These are phyloP conservation scores for Lycopodina hypogea DNA, from an alignment of 37 sponge, comb jelly and placozoan genomes.

Conservation along the genomic window DNA sequence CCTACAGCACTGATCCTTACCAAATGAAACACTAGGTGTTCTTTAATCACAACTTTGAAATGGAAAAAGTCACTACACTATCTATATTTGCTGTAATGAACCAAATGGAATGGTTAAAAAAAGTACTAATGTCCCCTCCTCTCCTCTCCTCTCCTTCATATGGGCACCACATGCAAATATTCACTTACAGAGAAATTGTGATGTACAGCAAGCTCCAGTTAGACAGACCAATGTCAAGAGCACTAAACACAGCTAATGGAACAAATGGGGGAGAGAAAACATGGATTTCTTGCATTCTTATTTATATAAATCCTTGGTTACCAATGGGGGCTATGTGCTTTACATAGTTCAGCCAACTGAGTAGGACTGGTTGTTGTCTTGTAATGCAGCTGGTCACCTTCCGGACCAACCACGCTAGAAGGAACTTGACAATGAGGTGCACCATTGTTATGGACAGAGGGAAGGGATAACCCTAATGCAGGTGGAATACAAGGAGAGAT, in stretches of 20 bases:
- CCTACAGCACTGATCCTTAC: too few relatives aligned
- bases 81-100: too few relatives aligned
- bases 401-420: conserved; percentile 71
- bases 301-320: background rate
- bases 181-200: conserved; percentile 88
- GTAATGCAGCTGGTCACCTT: conserved; percentile 4
- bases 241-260: conserved; percentile 69
- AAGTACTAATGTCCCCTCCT: too few relatives aligned
- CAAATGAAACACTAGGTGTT: too few relatives aligned
- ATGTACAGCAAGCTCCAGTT: conserved; percentile 98
- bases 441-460: conserved; percentile 85
- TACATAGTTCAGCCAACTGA: conserved; percentile 66
- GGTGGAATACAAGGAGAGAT: conserved; percentile 15
- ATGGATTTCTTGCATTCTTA: background rate
- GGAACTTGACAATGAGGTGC: conserved; percentile 77
- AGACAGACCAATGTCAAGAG: conserved; percentile 93
- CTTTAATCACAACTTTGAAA: too few relatives aligned
- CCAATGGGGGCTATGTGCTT: conserved; percentile 47
- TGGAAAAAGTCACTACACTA: too few relatives aligned
- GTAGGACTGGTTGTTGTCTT: conserved; percentile 21
- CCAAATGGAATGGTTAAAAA: too few relatives aligned
- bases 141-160: too few relatives aligned
- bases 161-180: too few relatives aligned
- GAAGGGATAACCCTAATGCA: conserved; percentile 58
- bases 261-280: background rate